Evolutionary conservation across 2,888 invertebrate species (phyloP), one percentile per base, ranked within the genome.

Genomic region (Zeuzera pyrina): DNA sequence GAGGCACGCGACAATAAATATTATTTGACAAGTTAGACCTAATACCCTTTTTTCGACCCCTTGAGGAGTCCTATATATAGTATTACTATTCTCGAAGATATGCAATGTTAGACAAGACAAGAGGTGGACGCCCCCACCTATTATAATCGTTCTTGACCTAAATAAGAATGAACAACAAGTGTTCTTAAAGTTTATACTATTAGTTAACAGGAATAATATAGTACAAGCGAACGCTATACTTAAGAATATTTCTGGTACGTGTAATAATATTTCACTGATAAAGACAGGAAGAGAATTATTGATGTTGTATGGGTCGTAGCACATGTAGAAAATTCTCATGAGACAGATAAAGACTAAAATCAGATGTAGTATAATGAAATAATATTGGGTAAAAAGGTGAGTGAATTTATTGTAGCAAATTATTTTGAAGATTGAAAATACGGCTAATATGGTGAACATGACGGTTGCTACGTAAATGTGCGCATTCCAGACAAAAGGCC

Each of bases 261-360:
- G 93, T 41, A 94, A 88, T 22, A 96, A 73, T 30, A 95, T 89
- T 57, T 93, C 91, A 31, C 94, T 93, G 16, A 94, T 78, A 38
- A 91, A 91, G 28, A 87, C 74, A 36, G 92, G 93, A 58, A 95
- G 87, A 1, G 91, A 92, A 38, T 87, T 88, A 39, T 90, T 89
- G n/a, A 93, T 89, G 58, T 96, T 96, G 63, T 97, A 97, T 0
- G 95, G 94, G 72, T 97, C 97, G 60, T 95, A 93, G 49, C 95
- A 92, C 48, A 97, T 86, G 60, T 94, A 95, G 50, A 94, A 91
- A 49, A 94, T 93, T 30, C 94, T 87, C 57, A 93, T 83, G 11
- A 91, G 87, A 58, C 96, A 94, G 25, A 95, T 90, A 7, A 91
- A 85, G 6, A 95, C 92, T 33, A 97, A 73, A 45, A 95, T 88